Conservation (phyloP, 2,888 invertebrate genomes). For the Ellobium chinense region DNA sequence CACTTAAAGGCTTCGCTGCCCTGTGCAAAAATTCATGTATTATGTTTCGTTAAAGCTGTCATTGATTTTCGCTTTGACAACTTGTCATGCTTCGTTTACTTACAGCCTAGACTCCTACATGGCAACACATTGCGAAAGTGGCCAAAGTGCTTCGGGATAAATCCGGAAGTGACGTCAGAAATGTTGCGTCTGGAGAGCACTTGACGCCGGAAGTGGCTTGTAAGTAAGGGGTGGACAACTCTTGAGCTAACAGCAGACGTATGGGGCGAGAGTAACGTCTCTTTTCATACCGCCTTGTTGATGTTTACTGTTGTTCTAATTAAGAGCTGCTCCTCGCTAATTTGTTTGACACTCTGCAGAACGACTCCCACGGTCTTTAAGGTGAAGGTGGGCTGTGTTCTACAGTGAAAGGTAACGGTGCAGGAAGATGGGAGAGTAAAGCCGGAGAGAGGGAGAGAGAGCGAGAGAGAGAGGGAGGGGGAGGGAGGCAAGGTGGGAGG, state of each 20-base stretch:
- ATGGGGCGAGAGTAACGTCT: neutral
- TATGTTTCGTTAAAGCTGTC: too few relatives aligned
- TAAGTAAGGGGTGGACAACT: neutral
- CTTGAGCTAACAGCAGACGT: neutral
- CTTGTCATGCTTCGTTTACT: too few relatives aligned
- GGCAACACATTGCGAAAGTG: too few relatives aligned
- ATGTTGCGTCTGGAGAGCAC: neutral
- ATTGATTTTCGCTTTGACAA: too few relatives aligned
- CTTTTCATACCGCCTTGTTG: neutral
- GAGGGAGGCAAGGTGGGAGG: neutral
- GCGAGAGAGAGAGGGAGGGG: neutral
- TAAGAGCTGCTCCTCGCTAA: neutral
- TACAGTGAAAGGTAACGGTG: neutral
- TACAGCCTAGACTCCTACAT: too few relatives aligned
- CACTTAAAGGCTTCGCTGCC: too few relatives aligned
- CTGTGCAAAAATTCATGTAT: too few relatives aligned
- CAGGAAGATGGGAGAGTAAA: neutral
- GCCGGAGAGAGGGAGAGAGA: neutral
- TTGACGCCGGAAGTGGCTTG: conserved; percentile 9
- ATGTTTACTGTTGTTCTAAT: neutral
- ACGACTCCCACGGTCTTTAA: too few relatives aligned
- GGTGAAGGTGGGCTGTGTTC: too few relatives aligned
- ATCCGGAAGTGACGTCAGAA: neutral
- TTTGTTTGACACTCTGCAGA: too few relatives aligned
- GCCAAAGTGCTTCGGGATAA: neutral